These are phyloP conservation scores for Cyprichromis sp. DNA, from an alignment of 2,113 vertebrate genomes.

Conservation along the genomic window DNA sequence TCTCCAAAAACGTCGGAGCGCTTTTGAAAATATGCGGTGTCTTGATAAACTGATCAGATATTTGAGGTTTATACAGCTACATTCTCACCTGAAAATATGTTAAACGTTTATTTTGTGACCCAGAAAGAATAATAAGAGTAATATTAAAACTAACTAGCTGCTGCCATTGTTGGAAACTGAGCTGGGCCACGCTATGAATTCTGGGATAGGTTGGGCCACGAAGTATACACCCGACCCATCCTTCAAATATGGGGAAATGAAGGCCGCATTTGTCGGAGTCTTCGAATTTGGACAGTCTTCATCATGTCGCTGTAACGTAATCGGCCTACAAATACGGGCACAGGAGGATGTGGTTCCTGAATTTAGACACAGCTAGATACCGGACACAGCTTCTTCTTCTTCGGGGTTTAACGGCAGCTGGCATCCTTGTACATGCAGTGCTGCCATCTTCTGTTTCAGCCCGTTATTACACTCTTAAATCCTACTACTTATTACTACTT, in stretches of 20 bases:
- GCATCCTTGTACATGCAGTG: neutral
- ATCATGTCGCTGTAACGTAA: neutral
- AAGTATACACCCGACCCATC: neutral
- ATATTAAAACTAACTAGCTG: neutral
- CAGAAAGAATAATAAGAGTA: neutral
- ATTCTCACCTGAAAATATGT: no score
- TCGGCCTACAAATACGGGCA: rapidly evolving
- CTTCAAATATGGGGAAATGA: neutral
- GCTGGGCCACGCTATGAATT: rapidly evolving
- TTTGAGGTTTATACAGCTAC: rapidly evolving
- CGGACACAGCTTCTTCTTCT: rapidly evolving
- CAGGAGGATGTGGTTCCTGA: neutral
- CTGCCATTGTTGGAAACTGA: rapidly evolving
- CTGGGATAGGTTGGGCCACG: neutral
- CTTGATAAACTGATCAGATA: rapidly evolving
- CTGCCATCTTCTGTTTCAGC: neutral
- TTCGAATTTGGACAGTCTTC: neutral
- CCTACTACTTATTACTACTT: neutral
- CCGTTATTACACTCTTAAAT: neutral
- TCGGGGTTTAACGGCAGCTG: neutral
- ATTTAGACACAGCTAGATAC: neutral
- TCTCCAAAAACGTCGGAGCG: rapidly evolving
- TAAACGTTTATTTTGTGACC: neutral
- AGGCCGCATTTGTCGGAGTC: neutral
- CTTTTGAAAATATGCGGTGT: no score